phyloP scores from a whole-genome alignment of 2,797 vertebrate genomes.

The Coccyzus lansbergi region DNA sequence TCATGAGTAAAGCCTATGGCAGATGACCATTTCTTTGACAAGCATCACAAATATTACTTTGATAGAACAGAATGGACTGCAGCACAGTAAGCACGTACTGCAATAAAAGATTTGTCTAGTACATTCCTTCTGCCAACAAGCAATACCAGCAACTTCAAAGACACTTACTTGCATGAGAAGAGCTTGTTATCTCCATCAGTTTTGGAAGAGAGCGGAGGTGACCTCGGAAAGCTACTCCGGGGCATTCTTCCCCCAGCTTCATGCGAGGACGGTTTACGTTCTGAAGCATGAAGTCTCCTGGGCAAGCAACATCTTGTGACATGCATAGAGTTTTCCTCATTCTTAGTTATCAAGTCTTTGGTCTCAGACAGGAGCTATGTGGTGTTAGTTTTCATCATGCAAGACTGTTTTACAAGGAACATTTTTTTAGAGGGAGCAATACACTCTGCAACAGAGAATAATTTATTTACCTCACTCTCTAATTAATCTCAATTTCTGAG shows the following conservation, averaged over 20 bases:
- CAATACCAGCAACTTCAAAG: background rate
- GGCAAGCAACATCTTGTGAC: constrained; percentile 1
- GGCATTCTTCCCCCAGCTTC: constrained; percentile 40
- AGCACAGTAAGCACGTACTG: background rate
- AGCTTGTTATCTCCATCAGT: constrained; percentile 5
- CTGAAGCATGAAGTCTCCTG: constrained; percentile 27
- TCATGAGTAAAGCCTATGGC: background rate
- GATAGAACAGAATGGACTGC: background rate
- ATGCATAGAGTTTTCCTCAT: constrained; percentile 3
- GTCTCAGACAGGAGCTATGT: constrained; percentile 18
- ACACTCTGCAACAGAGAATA: constrained; percentile 57
- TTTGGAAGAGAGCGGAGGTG: background rate
- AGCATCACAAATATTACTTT: background rate
- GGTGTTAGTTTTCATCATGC: constrained; percentile 30
- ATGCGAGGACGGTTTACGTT: background rate
- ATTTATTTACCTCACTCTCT: constrained; percentile 33
- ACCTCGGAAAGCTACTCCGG: constrained; percentile 17
- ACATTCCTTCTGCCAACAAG: background rate
- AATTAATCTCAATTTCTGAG: background rate
- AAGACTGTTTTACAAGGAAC: constrained; percentile 43
- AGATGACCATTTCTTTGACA: background rate
- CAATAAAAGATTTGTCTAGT: background rate
- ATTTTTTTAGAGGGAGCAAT: constrained; percentile 45
- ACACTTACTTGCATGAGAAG: constrained; percentile 53
- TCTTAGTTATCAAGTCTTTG: constrained; percentile 35